Evolutionary conservation across 53 echinoderm and acorn worm species (phyloP).

Genomic region (Paracentrotus lividus): DNA sequence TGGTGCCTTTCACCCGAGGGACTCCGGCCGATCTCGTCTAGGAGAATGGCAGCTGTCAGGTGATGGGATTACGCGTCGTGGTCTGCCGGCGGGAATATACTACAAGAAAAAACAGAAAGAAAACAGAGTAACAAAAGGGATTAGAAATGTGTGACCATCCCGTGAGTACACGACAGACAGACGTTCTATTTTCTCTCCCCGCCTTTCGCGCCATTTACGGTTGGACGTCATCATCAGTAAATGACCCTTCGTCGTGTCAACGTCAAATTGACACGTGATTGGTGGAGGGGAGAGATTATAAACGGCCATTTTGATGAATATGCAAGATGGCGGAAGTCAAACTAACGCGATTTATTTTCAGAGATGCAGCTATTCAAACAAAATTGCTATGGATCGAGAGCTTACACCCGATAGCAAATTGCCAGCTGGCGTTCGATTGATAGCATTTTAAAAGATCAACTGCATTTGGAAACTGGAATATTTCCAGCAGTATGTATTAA

Average conservation of each 20-base stretch:
- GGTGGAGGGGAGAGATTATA: background rate
- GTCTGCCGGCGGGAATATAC: conserved; percentile 38
- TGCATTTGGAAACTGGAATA: conserved; percentile 1
- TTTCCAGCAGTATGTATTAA: background rate
- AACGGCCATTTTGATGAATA: background rate
- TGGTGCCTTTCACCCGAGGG: background rate
- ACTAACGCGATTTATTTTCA: conserved; percentile 17
- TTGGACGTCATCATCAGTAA: conserved; percentile 17
- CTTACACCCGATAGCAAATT: conserved; percentile 31
- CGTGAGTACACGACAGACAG: conserved; percentile 8
- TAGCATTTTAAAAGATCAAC: background rate
- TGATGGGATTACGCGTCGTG: background rate
- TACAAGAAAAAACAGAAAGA: background rate
- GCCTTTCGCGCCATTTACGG: background rate
- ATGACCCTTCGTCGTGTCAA: background rate
- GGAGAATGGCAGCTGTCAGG: conserved; percentile 58
- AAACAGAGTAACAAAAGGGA: background rate
- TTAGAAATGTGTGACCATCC: conserved; percentile 33
- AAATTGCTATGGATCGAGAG: background rate
- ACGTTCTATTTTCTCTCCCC: background rate
- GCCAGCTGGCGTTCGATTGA: conserved; percentile 2
- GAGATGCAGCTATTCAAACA: background rate
- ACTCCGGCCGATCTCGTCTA: background rate
- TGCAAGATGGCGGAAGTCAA: background rate
- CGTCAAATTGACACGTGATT: background rate